Conservation (phyloP, 2,113 vertebrate species). For the Psilopogon haemacephalus region DNA sequence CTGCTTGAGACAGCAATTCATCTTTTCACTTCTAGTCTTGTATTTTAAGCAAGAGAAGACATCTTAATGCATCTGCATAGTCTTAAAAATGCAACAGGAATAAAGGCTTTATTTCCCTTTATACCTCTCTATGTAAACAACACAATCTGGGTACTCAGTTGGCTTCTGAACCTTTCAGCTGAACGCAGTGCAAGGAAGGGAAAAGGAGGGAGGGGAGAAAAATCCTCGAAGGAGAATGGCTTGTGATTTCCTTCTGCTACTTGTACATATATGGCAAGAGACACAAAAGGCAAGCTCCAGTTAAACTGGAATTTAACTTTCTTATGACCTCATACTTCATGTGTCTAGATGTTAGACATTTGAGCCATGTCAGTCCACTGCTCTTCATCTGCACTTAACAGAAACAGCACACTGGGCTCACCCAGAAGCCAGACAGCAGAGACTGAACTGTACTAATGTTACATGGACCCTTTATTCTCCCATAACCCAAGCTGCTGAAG, state of each 20-base stretch:
- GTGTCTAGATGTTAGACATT: neutral
- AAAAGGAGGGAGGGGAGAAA: neutral
- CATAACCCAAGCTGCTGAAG: accelerated
- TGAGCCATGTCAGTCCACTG: neutral
- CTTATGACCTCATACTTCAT: neutral
- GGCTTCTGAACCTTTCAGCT: neutral
- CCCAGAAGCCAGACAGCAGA: accelerated
- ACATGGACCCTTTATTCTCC: accelerated
- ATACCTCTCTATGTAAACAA: neutral
- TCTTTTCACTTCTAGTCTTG: neutral
- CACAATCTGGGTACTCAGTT: neutral
- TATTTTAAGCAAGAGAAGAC: neutral
- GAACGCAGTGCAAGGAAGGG: neutral
- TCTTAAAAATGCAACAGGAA: neutral
- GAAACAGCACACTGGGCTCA: neutral
- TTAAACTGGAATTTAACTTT: neutral
- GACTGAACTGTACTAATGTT: accelerated
- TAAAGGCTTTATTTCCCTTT: neutral
- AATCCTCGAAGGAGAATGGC: neutral
- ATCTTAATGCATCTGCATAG: neutral
- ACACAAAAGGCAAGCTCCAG: neutral
- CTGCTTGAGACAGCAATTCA: neutral
- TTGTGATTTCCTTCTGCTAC: neutral
- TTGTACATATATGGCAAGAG: neutral
- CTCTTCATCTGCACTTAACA: neutral